Evolutionary conservation across 1,140 invertebrate genomes (phyloP).

Genomic region (Drosophila guanche): DNA sequence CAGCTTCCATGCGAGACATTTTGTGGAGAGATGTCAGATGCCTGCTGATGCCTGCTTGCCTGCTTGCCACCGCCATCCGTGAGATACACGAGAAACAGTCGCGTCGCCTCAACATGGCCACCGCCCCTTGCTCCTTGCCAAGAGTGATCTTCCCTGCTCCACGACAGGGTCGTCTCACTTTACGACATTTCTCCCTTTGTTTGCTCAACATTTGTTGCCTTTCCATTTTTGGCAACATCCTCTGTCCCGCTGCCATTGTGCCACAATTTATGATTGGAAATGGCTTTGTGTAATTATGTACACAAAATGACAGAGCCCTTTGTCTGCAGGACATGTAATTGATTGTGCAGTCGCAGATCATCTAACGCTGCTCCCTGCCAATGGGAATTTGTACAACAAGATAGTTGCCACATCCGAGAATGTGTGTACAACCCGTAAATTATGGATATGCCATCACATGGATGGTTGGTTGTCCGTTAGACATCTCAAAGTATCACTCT

Average conservation of each 20-base stretch:
- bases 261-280: constrained; percentile 45
- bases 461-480: no score
- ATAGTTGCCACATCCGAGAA: constrained; percentile 1
- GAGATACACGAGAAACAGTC: constrained; percentile 43
- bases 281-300: constrained; percentile 50
- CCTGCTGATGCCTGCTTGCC: constrained; percentile 4
- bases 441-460: no score
- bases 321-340: constrained; percentile 27
- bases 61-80: constrained; percentile 30
- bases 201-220: constrained; percentile 28
- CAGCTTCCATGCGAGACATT: constrained; percentile 68
- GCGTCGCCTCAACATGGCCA: constrained; percentile 57
- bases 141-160: constrained; percentile 10
- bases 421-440: not conserved
- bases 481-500: no score
- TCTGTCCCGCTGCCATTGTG: constrained; percentile 26
- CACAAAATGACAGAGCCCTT: constrained; percentile 47
- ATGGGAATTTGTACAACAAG: constrained; percentile 32
- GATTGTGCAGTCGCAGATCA: constrained; percentile 7
- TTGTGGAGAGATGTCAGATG: constrained; percentile 58
- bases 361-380: constrained; percentile 12
- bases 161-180: not conserved
- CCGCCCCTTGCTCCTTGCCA: constrained; percentile 23
- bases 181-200: constrained; percentile 14
- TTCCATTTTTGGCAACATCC: constrained; percentile 36